phyloP scores from a whole-genome alignment of 2,888 invertebrate genomes.

The Stegophylla sp. region DNA sequence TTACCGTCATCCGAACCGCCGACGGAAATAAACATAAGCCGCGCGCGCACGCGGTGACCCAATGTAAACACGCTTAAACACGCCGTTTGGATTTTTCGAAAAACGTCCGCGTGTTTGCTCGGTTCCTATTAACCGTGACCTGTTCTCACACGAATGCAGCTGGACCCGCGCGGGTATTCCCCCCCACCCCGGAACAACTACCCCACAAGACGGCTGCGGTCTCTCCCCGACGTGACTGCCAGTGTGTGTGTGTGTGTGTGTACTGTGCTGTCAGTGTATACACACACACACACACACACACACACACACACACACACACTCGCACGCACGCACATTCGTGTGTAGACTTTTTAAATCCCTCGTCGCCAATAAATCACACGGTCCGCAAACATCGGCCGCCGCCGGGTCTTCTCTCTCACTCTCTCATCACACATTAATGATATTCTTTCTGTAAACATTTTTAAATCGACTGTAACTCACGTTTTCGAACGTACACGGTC shows the following conservation, averaged over 20 bases:
- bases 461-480: conserved; percentile 58
- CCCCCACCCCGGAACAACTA: neutral
- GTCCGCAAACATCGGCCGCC: conserved; percentile 53
- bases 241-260: no score
- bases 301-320: no score
- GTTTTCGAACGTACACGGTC: neutral
- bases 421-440: conserved; percentile 54
- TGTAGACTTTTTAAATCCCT: conserved; percentile 56
- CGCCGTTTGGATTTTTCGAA: conserved; percentile 24
- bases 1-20: conserved; percentile 10
- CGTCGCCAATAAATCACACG: conserved; percentile 59
- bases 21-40: conserved; percentile 39
- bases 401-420: conserved; percentile 44
- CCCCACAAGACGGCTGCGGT: neutral
- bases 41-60: no score
- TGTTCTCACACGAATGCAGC: conserved; percentile 56
- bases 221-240: neutral
- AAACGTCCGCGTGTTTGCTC: conserved; percentile 44
- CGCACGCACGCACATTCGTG: no score
- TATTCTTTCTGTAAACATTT: conserved; percentile 58
- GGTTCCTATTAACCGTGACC: conserved; percentile 58
- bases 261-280: no score
- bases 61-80: conserved; percentile 33
- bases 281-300: no score
- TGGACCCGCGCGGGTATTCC: conserved; percentile 28